Base-by-base conservation (phyloP, 2,888 invertebrate genomes). In the Macrophya alboannulata region DNA sequence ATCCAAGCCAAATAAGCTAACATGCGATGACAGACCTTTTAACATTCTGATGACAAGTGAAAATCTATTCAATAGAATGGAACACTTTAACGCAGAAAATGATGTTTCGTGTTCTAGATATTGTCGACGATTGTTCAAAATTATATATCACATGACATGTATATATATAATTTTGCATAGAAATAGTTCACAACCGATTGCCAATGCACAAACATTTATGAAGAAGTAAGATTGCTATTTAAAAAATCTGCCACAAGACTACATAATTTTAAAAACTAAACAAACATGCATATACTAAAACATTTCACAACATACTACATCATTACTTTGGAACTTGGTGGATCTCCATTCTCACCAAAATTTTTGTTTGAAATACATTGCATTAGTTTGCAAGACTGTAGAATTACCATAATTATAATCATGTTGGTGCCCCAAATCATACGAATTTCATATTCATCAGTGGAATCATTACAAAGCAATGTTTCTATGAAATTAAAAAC, bases 261-360 rank as follows among this genome's bases (percentile, higher is more conserved):
- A 37, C 68, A 68, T 68, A 86, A 71, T 86, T 74, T 25, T 15
- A n/a, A 74, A 31, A 77, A 86, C 31, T 77, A 79, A 84, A 72
- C 76, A 86, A 85, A 79, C 89, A 89, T 89, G 89, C 89, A 87
- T 88, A 88, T 88, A 87, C 88, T 84, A 86, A 84, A 84, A 82
- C 51, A 62, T 84, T 85, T 59, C 51, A 83, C 55, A 45, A 72
- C 65, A 86, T 76, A 59, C 51, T 51, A 65, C 65, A 65, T 89
- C 88, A 71, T 90, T 90, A 90, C 90, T 90, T 86, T 89, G 89
- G 90, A 91, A 90, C 89, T 89, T 83, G 83, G 31, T 37, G 71
- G 71, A 83, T 48, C 15, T 82, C 65, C 55, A 51, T 45, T 45
- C 15, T 31, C 31, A 48, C 21, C 15, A 45, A 8, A 48, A 83